Base-by-base conservation (phyloP, 2,888 invertebrate genomes). In the Amaurobius ferox region DNA sequence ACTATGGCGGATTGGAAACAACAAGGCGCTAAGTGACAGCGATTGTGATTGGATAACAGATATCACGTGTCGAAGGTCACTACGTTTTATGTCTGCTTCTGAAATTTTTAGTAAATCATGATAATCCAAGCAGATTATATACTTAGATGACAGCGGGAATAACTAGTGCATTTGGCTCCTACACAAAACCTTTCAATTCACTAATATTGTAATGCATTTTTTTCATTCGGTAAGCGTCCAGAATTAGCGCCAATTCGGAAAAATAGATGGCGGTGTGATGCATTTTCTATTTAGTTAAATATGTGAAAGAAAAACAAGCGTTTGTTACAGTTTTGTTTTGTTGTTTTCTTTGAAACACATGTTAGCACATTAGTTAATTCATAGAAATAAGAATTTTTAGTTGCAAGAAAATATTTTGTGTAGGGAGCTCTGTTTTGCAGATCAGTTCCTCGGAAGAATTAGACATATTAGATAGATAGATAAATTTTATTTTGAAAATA, bases 1-100 rank as follows among this genome's bases (percentile, higher is more conserved):
- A 95, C 94, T 95, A 96, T 96, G 96, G 96, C 74, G 81, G 95
- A 95, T 94, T 91, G 93, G 93, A 94, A 91, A 91, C 91, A 91
- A 91, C 91, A 91, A 91, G 91, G 91, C 91, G 79, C 79, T 91
- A 90, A 91, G 91, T 90, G 86, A 86, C 86, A 86, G 79, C 83
- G 79, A 86, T 86, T 79, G 86, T 79, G 86, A 86, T 86, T 86
- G 86, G 86, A 86, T 86, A 79, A 86, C 79, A 79, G 79, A 76
- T 86, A 79, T 86, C 86, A 86, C 86, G 86, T 86, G 86, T 78
- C 79, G 79, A 86, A 86, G 85, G 85, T 86, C 85, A 86, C 85
- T 86, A 86, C 85, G 85, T 79, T 86, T 86, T 86, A 79, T 79
- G 85, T 78, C 85, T 86, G 85, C 76, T 86, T 79, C 85, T 79